Evolutionary conservation across 2,797 vertebrate species (phyloP).

Genomic region (Enteromius argenteus): DNA sequence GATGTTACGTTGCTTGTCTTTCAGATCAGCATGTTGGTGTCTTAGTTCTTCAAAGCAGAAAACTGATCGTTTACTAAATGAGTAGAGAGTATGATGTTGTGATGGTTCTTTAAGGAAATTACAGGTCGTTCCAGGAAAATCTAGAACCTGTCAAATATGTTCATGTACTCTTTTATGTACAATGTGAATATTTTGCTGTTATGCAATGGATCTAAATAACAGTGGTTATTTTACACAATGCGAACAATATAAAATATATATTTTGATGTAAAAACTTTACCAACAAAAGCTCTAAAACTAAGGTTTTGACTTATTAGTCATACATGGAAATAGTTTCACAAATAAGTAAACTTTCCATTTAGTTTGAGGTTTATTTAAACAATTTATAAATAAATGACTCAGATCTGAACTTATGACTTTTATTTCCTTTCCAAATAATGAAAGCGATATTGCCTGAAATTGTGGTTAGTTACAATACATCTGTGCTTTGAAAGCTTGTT

Average conservation of each 20-base stretch:
- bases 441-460: conserved; percentile 47
- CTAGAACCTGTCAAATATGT: background rate
- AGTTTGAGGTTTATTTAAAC: background rate
- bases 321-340: background rate
- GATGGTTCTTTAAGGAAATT: background rate
- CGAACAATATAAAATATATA: background rate
- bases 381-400: background rate
- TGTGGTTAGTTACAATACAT: conserved; percentile 28
- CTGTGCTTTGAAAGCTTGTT: conserved; percentile 27
- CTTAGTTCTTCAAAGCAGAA: background rate
- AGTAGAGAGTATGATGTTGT: background rate
- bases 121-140: background rate
- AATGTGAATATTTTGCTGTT: background rate
- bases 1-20: background rate
- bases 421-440: conserved; percentile 35
- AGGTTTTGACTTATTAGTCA: background rate
- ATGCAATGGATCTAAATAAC: background rate
- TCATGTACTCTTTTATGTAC: background rate
- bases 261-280: background rate
- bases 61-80: background rate
- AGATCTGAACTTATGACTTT: conserved; percentile 9
- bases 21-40: background rate
- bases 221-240: background rate
- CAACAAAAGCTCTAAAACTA: background rate
- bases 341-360: conserved; percentile 3